phyloP scores from a whole-genome alignment of 2,888 invertebrate genomes.

The Syrista parreyssii region DNA sequence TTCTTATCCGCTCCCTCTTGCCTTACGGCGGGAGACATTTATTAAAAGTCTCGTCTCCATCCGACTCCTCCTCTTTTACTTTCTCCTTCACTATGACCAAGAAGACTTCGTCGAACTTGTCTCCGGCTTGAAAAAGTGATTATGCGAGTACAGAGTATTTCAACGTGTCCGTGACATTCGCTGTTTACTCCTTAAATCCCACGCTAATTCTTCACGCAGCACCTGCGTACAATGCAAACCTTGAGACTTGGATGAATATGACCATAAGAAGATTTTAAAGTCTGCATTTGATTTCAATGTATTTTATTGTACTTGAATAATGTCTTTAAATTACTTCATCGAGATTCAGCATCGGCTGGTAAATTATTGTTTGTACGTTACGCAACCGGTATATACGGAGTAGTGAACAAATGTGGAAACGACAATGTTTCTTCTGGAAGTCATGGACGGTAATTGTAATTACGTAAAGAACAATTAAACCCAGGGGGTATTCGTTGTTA shows the following conservation, averaged over 20 bases:
- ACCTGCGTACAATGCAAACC: neutral
- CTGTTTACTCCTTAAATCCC: neutral
- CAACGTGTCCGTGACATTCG: neutral
- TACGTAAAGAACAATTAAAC: neutral
- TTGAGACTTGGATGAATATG: neutral
- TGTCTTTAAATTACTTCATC: neutral
- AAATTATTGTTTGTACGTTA: neutral
- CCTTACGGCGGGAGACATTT: neutral
- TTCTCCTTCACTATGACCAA: neutral
- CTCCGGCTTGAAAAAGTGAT: neutral
- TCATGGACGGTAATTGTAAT: neutral
- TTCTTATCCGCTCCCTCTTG: conserved; percentile 27
- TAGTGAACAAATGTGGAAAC: neutral
- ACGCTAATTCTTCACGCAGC: neutral
- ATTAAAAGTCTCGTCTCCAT: neutral
- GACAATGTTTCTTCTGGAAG: neutral
- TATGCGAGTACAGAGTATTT: neutral
- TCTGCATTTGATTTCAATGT: neutral
- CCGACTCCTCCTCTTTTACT: neutral
- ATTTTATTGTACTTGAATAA: neutral
- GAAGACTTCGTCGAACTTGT: neutral
- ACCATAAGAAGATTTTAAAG: neutral
- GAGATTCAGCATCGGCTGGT: neutral
- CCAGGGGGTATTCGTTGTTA: neutral
- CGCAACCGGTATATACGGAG: neutral